Conservation (phyloP, 2,888 invertebrate genomes). For the Lasioglossum leucozonium region DNA sequence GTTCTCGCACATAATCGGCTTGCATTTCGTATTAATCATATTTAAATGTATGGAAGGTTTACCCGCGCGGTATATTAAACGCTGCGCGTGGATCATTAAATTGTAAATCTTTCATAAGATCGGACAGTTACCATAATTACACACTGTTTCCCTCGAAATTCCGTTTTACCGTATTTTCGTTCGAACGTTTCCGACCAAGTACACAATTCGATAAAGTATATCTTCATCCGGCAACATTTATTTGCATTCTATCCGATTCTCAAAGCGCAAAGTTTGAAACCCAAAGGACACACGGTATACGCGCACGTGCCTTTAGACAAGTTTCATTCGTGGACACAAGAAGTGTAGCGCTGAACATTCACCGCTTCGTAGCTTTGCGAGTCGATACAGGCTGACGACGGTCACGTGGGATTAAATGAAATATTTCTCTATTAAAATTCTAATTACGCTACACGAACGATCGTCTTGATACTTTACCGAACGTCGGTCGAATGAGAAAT, state of each 20-base stretch:
- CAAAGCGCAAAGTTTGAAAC: background rate
- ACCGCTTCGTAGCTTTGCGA: background rate
- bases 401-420: background rate
- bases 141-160: background rate
- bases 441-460: background rate
- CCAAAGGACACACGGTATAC: background rate
- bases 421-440: background rate
- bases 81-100: background rate
- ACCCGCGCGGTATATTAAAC: background rate
- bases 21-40: background rate
- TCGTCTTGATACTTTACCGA: background rate
- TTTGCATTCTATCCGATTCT: background rate
- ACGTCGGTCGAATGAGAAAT: background rate
- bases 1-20: background rate
- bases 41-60: background rate
- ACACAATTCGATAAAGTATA: too few relatives aligned
- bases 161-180: background rate
- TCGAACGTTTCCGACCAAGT: background rate
- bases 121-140: background rate
- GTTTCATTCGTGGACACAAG: background rate
- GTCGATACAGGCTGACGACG: conserved; percentile 1
- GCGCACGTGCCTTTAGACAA: background rate
- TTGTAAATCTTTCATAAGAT: background rate
- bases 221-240: background rate
- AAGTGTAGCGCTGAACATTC: background rate